Evolutionary conservation across 2,888 invertebrate species (phyloP), one percentile per base, ranked within the genome.

Genomic region (Thalpophila matura): DNA sequence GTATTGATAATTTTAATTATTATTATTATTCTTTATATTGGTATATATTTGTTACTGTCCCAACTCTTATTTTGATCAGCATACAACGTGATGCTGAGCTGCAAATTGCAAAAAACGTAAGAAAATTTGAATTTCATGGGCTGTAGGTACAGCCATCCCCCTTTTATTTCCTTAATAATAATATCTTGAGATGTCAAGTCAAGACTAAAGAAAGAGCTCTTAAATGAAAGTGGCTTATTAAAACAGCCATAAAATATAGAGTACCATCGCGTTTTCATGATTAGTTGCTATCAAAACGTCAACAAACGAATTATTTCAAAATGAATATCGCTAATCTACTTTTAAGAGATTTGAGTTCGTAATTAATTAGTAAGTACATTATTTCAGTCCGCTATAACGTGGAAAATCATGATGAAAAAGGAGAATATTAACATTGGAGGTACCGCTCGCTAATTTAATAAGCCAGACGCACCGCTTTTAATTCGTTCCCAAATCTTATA

Each of bases 281-380:
- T 9, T 12, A 37, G 16, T 27, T 50, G 3, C 27, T 14, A 20
- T 24, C 10, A 2, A 9, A 51, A 43, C 5, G 4, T 3, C 16
- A 9, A 10, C 2, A 7, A 10, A 27, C 37, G 10, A 24, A 57
- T 24, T 58, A 38, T 26, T 60, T 14, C 29, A 18, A 26, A 40
- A 58, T 16, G 38, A 31, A 51, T 35, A 12, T 57, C 29, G 7
- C 10, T 18, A 16, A 35, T 51, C 50, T 40, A 9, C 29, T 42
- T 26, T 62, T 14, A 47, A 55, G 24, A 47, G 24, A 64, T 35
- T 61, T 40, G 31, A 33, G 33, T 45, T 40, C 12, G 27, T 29
- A 55, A 63, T 63, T 62, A 63, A 62, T 63, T 24, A 46, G 1
- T 12, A 4, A 29, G 46, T 46, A 31, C 20, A 40, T 38, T 42